A percentile compares a stretch with the other conserved stretches of the same genome.
These are phyloP conservation scores for Catagonus wagneri DNA, from an alignment of 2,113 vertebrate species.

Conservation along the genomic window DNA sequence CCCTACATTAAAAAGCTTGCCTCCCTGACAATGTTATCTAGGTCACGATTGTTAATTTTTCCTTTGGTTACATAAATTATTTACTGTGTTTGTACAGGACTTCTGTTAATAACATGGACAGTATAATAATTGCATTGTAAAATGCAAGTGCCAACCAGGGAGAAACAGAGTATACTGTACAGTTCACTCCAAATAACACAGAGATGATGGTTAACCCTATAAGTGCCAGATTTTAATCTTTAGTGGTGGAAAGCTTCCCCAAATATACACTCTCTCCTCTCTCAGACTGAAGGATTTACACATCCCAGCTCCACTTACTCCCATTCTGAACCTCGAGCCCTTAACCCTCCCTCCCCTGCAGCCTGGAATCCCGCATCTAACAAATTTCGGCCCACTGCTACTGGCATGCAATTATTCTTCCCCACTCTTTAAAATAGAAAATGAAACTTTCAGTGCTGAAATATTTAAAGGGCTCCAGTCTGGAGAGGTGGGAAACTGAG, in stretches of 20 bases:
- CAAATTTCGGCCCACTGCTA: background rate
- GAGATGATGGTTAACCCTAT: background rate
- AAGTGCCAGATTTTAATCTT: background rate
- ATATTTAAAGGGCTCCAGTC: background rate
- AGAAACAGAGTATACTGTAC: background rate
- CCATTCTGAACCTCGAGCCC: background rate
- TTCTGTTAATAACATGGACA: background rate
- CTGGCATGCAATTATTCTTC: background rate
- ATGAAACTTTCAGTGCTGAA: background rate
- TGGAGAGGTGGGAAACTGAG: background rate
- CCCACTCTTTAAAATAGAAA: background rate
- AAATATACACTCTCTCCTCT: background rate
- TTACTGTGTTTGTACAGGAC: background rate
- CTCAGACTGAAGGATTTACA: background rate
- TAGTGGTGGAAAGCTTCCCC: background rate
- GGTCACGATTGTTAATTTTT: background rate
- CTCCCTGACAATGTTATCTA: background rate
- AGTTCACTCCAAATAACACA: background rate
- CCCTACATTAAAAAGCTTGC: background rate
- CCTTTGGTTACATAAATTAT: conserved; percentile 36
- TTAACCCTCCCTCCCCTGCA: fast-evolving
- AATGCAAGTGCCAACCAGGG: background rate
- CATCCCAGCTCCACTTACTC: too few species aligned
- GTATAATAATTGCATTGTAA: background rate
- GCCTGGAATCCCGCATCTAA: background rate